These are phyloP conservation scores for Aethina tumida DNA, from an alignment of 1,140 invertebrate genomes.

Conservation along the genomic window DNA sequence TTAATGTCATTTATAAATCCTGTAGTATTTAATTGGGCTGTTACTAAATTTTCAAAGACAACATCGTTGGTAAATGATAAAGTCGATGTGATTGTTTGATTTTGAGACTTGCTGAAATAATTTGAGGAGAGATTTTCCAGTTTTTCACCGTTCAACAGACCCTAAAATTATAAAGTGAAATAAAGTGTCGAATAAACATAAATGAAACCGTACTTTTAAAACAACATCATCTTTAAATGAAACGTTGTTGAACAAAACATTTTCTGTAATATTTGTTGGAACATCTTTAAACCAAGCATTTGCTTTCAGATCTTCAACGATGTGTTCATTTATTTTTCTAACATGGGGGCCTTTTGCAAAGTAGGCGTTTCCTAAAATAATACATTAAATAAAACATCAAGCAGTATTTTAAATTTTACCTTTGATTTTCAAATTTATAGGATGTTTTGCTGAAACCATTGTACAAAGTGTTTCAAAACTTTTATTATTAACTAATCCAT, in stretches of 20 bases:
- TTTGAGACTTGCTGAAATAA: constrained; percentile 31
- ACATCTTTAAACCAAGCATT: constrained; percentile 27
- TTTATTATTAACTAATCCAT: constrained; percentile 17
- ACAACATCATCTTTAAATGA: constrained; percentile 22
- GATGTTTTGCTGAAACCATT: constrained; percentile 10
- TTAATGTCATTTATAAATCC: constrained; percentile 22
- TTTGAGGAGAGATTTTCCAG: constrained; percentile 22
- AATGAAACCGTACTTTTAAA: constrained; percentile 21
- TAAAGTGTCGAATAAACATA: constrained; percentile 1
- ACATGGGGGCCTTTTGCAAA: constrained; percentile 26
- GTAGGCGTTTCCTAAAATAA: constrained; percentile 21
- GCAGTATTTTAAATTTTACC: constrained; percentile 14
- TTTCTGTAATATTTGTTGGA: constrained; percentile 13
- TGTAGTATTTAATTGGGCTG: constrained; percentile 10
- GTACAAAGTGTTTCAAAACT: constrained; percentile 20
- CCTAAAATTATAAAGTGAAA: constrained; percentile 17
- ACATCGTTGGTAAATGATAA: constrained; percentile 23
- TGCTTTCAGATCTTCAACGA: constrained; percentile 14
- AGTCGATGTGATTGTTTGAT: constrained; percentile 23
- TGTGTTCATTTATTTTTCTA: constrained; percentile 13
- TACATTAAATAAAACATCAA: not conserved
- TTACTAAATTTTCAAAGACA: constrained; percentile 20
- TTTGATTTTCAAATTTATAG: constrained; percentile 16
- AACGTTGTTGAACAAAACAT: constrained; percentile 18
- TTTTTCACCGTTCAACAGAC: constrained; percentile 23